Evolutionary conservation across 2,113 vertebrate genomes (phyloP).

Genomic region (Bubalus kerabau): DNA sequence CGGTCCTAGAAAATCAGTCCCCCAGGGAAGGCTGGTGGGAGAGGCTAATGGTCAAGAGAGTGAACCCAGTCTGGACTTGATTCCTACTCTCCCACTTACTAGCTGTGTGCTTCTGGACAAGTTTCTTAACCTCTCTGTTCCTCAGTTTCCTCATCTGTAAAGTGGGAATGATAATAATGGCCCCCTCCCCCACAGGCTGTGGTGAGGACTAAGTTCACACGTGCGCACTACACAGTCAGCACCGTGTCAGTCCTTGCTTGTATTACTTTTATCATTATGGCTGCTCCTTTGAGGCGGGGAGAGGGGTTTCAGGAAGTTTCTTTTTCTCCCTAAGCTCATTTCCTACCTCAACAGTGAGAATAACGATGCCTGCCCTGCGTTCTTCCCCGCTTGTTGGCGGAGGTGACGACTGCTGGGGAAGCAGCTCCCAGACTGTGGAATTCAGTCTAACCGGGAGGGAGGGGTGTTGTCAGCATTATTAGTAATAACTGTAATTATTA

Average conservation of each 20-base stretch:
- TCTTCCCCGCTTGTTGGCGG: background rate
- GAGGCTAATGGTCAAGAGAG: background rate
- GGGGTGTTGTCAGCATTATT: conserved; percentile 41
- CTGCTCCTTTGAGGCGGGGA: background rate
- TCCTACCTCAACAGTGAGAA: conserved; percentile 30
- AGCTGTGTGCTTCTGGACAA: background rate
- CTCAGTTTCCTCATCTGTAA: background rate
- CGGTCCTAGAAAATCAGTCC: background rate
- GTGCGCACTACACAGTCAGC: accelerated
- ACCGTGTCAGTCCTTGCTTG: background rate
- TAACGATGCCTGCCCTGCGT: background rate
- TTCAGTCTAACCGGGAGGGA: background rate
- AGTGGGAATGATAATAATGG: background rate
- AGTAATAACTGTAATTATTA: conserved; percentile 69
- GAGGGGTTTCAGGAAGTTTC: conserved; percentile 36
- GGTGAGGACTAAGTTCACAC: background rate
- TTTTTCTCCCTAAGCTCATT: conserved; percentile 31
- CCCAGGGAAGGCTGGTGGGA: background rate
- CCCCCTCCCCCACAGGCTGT: background rate
- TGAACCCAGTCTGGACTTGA: background rate
- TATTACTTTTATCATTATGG: background rate
- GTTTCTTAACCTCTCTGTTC: background rate
- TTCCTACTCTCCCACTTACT: background rate
- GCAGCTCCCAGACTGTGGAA: background rate
- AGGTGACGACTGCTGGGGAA: background rate